A percentile compares a stretch with the other conserved stretches of the same genome.
phyloP scores from a whole-genome alignment of 1,140 invertebrate genomes.

The Muscidifurax raptorellus region DNA sequence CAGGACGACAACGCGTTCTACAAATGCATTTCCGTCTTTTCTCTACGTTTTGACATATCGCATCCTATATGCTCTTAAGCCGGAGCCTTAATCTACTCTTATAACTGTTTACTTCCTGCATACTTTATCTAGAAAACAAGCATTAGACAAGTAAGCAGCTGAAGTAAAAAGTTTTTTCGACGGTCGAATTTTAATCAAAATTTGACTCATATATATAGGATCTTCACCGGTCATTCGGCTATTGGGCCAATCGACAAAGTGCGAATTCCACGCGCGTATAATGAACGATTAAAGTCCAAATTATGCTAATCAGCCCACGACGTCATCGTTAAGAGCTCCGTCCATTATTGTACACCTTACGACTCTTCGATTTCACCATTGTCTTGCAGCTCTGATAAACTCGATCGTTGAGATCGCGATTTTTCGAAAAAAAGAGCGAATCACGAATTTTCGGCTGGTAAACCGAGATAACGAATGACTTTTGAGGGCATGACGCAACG shows the following conservation, averaged over 20 bases:
- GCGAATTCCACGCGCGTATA: neutral
- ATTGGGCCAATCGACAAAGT: constrained; percentile 3
- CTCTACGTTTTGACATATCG: neutral
- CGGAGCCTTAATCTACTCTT: neutral
- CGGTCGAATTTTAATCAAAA: neutral
- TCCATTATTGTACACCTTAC: neutral
- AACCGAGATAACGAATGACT: neutral
- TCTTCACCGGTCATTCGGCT: constrained; percentile 6
- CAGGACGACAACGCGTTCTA: neutral
- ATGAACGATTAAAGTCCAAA: neutral
- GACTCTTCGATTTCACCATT: neutral
- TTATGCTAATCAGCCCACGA: neutral
- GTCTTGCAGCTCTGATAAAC: too few species aligned
- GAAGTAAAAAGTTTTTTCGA: neutral
- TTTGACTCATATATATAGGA: neutral
- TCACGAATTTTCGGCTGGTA: neutral
- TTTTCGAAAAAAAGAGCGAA: constrained; percentile 10
- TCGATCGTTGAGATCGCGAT: neutral
- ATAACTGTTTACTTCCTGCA: neutral
- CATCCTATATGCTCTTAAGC: neutral
- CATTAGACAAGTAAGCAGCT: too few species aligned
- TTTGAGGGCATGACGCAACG: constrained; percentile 39
- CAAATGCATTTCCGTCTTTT: neutral
- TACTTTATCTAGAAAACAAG: too few species aligned
- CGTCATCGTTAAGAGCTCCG: neutral